A percentile compares a stretch with the other conserved stretches of the same genome.
Evolutionary conservation across 2,888 invertebrate species (phyloP).

Genomic region (Danaus chrysippus): DNA sequence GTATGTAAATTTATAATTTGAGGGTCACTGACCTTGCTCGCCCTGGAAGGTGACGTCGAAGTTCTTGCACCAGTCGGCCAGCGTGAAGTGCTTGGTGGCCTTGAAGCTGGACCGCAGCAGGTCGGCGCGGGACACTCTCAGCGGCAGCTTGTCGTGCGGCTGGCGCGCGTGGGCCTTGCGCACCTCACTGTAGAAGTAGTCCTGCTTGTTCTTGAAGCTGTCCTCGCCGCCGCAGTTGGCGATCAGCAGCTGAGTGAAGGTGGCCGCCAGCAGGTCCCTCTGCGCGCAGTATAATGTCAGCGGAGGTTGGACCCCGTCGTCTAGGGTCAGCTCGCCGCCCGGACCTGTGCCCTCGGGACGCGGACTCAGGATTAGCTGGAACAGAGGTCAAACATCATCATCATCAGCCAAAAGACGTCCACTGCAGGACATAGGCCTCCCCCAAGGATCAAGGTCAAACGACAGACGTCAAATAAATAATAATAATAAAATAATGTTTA

Average conservation of each 20-base stretch:
- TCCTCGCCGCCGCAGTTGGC: constrained; percentile 97
- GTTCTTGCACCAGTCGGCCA: constrained; percentile 96
- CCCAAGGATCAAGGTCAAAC: no score
- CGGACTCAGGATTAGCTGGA: constrained; percentile 53
- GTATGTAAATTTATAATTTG: no score
- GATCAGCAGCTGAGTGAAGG: constrained; percentile 93
- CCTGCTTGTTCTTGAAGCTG: constrained; percentile 91
- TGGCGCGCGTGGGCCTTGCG: constrained; percentile 92
- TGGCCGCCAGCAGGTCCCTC: constrained; percentile 94
- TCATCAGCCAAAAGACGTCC: no score
- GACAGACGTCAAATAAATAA: no score
- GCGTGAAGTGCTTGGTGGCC: constrained; percentile 89
- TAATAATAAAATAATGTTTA: no score
- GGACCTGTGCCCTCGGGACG: constrained; percentile 49
- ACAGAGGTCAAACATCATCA: no score
- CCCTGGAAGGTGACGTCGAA: constrained; percentile 95
- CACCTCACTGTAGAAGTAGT: constrained; percentile 89
- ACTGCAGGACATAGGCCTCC: no score
- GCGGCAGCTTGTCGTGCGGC: constrained; percentile 89
- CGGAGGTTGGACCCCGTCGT: constrained; percentile 94
- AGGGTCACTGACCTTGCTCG: constrained; percentile 86
- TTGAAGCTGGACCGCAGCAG: constrained; percentile 91
- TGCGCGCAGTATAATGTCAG: constrained; percentile 90
- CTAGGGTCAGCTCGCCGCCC: constrained; percentile 87
- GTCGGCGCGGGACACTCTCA: constrained; percentile 90